Evolutionary conservation across 2,888 invertebrate species (phyloP), one percentile per base, ranked within the genome.

Genomic region (Hypena proboscidalis): DNA sequence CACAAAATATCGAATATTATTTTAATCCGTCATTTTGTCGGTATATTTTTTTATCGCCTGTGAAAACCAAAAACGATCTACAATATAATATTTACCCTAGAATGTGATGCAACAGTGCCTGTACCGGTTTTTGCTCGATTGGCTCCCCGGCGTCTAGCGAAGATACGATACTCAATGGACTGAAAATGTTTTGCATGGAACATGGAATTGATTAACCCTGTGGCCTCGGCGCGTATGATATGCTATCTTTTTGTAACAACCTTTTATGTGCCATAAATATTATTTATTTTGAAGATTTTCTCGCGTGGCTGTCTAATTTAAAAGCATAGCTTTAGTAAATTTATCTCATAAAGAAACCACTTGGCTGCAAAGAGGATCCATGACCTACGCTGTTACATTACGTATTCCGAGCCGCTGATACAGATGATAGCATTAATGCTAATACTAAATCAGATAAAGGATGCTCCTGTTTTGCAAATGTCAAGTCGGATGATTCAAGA

Each of bases 81-180:
- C 6, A 44, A 49, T 52, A 54, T 58, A 58, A 68, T 78, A 78
- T 80, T 77, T 77, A 73, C 72, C 68, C 51, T 69, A 67, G 67
- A 67, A 69, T 74, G 67, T 77, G 74, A 78, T 77, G 80, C 78
- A 83, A 82, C 79, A 75, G 75, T 74, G 69, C 33, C 31, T 50
- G 59, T 80, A 88, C 89, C 86, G 86, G 88, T 88, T 86, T 73
- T 71, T 58, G 59, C 58, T 58, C 70, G 68, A 59, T 70, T 70
- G 89, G 90, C 90, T 89, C 90, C 90, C 60, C 74, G 66, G 48
- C 74, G 90, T 90, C 90, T 90, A 75, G 82, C 78, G 60, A 70
- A 71, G 72, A 72, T 73, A 69, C 66, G 60, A 67, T 74, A 74
- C 66, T 83, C 80, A 85, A 84, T 82, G 78, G 76, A 74, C 75